These are phyloP conservation scores for Sebastes fasciatus DNA, from an alignment of 2,113 vertebrate species.

Conservation along the genomic window DNA sequence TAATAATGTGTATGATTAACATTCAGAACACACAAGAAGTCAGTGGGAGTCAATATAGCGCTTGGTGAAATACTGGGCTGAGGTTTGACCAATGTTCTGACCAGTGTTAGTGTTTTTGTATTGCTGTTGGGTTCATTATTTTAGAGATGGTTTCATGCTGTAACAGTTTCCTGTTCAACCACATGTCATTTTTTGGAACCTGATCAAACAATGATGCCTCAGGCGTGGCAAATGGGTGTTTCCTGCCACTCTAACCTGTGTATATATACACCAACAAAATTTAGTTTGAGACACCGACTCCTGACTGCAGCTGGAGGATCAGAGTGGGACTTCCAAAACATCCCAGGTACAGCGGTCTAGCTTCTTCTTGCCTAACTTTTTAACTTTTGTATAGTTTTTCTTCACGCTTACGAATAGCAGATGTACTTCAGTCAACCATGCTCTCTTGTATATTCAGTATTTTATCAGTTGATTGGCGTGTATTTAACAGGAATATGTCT, in stretches of 20 bases:
- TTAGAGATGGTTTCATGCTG: no score
- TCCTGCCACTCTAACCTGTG: neutral
- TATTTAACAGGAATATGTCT: neutral
- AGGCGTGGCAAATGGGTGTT: neutral
- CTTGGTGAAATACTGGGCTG: no score
- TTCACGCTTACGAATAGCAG: neutral
- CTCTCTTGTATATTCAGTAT: neutral
- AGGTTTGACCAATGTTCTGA: no score
- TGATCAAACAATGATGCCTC: neutral
- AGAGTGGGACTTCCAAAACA: neutral
- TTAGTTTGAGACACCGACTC: neutral
- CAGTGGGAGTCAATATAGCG: no score
- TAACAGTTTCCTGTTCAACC: neutral
- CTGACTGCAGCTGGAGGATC: neutral
- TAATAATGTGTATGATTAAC: no score
- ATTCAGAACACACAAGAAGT: no score
- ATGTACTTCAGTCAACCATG: neutral
- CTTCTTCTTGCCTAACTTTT: neutral
- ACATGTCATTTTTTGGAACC: neutral
- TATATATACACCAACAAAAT: neutral
- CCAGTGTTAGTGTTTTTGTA: no score
- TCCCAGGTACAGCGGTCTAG: neutral
- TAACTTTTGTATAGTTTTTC: neutral
- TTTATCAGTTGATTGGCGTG: neutral
- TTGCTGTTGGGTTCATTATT: no score